Conservation (phyloP, 2,797 vertebrate genomes). For the Halcyon leucocephala region DNA sequence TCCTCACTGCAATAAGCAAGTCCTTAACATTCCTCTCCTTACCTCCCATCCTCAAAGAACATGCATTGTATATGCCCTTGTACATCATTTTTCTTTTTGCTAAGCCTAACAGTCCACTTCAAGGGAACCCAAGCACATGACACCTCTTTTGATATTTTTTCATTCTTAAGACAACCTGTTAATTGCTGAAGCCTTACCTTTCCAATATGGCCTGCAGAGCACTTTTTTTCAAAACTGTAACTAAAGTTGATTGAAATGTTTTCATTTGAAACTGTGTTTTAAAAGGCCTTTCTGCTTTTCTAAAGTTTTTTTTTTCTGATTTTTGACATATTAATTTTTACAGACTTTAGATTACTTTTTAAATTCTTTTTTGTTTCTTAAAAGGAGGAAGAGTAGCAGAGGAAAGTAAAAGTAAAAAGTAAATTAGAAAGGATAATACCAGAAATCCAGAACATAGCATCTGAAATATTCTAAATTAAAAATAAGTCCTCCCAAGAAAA, state of each 20-base stretch:
- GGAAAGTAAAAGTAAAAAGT: background rate
- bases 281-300: background rate
- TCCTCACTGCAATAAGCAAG: background rate
- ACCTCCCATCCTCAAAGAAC: background rate
- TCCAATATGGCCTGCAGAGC: background rate
- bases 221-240: background rate
- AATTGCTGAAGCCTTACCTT: background rate
- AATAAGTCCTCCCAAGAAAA: background rate
- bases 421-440: background rate
- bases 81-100: background rate
- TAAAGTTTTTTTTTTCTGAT: background rate
- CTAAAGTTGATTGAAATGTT: background rate
- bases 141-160: background rate
- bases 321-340: background rate
- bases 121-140: background rate
- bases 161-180: background rate
- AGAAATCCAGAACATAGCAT: background rate
- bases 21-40: background rate
- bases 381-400: background rate
- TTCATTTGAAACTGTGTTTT: background rate
- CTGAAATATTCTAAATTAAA: background rate
- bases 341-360: background rate
- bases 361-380: fast-evolving
- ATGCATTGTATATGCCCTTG: fast-evolving
- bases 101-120: background rate